phyloP scores from a whole-genome alignment of 2,888 invertebrate genomes.

The Ischnus inquisitorius region DNA sequence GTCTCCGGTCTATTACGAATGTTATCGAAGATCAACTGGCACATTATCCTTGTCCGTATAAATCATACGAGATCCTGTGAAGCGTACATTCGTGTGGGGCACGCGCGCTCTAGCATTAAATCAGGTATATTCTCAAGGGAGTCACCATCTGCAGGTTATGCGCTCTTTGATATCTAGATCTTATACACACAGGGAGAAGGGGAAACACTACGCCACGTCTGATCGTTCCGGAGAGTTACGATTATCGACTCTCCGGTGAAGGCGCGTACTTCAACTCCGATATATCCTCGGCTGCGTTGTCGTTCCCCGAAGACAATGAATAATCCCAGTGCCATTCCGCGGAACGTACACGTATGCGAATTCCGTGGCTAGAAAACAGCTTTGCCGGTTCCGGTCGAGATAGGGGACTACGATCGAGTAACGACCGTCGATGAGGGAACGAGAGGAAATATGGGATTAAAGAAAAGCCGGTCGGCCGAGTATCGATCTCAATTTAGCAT shows the following conservation, averaged over 20 bases:
- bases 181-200: conserved; percentile 29
- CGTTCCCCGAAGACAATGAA: conserved; percentile 60
- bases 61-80: conserved; percentile 58
- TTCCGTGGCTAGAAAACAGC: conserved; percentile 51
- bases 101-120: conserved; percentile 67
- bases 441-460: conserved; percentile 1
- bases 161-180: conserved; percentile 68
- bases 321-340: conserved; percentile 4
- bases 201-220: background rate
- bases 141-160: conserved; percentile 45
- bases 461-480: conserved; percentile 64
- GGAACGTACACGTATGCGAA: conserved; percentile 13
- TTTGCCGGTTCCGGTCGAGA: conserved; percentile 48
- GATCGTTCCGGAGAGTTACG: conserved; percentile 27
- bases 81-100: conserved; percentile 51
- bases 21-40: conserved; percentile 55
- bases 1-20: conserved; percentile 35
- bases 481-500: conserved; percentile 66
- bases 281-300: conserved; percentile 30
- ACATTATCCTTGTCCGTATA: conserved; percentile 54
- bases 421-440: conserved; percentile 54
- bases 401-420: conserved; percentile 32
- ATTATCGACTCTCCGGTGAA: conserved; percentile 30
- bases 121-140: conserved; percentile 59
- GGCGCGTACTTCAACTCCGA: conserved; percentile 16